Conservation (phyloP, 1,140 invertebrate species). For the Sminthurides bifidus region DNA sequence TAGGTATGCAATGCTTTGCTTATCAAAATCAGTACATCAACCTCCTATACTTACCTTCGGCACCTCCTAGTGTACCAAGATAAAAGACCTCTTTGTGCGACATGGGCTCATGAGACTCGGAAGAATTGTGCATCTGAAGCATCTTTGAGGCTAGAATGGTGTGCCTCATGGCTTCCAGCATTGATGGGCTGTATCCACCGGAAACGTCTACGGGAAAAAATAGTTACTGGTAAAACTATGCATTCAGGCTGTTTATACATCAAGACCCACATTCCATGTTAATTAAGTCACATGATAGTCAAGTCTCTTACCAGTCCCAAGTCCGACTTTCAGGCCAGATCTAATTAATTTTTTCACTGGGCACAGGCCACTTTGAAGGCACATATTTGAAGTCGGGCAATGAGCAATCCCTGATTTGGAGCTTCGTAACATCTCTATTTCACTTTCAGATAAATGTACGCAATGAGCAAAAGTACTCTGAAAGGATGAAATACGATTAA, state of each 20-base stretch:
- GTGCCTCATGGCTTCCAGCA: conserved; percentile 60
- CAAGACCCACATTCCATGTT: neutral
- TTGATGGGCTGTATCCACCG: conserved; percentile 34
- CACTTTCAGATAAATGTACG: conserved; percentile 57
- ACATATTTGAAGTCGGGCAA: conserved; percentile 76
- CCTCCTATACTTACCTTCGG: conserved; percentile 42
- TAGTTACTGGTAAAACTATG: neutral
- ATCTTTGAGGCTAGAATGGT: conserved; percentile 60
- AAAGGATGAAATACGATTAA: neutral
- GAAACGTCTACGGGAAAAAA: conserved; percentile 17
- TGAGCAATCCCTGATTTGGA: conserved; percentile 58
- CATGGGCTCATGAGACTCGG: conserved; percentile 43
- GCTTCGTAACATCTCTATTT: conserved; percentile 52
- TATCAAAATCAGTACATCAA: conserved; percentile 12
- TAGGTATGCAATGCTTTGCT: neutral
- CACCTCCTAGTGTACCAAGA: conserved; percentile 73
- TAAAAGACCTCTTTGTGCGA: conserved; percentile 66
- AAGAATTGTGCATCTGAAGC: conserved; percentile 37
- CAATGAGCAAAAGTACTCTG: conserved; percentile 62
- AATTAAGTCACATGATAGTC: conserved; percentile 8
- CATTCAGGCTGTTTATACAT: neutral
- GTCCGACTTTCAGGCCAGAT: conserved; percentile 57
- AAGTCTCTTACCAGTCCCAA: conserved; percentile 60
- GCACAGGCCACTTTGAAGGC: conserved; percentile 69
- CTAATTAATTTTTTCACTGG: conserved; percentile 54